Conservation (phyloP, 2,113 vertebrate genomes). For the Ciconia maguari region DNA sequence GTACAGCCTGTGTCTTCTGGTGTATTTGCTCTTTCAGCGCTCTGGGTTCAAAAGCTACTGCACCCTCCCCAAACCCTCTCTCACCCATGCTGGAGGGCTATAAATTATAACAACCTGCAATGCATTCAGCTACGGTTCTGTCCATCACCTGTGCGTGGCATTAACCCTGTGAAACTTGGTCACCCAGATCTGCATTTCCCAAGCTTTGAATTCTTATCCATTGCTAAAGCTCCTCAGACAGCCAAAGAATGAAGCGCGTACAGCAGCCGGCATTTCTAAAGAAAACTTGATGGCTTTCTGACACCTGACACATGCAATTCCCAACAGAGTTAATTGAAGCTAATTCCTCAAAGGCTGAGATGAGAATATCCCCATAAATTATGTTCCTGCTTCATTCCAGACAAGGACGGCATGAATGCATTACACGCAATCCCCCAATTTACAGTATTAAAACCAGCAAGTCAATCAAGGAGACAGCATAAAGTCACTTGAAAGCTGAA, state of each 20-base stretch:
- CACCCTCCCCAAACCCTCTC: not conserved
- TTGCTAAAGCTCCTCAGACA: constrained; percentile 28
- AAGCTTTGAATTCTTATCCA: constrained; percentile 37
- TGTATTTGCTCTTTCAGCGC: not conserved
- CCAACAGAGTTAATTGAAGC: constrained; percentile 59
- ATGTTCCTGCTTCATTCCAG: constrained; percentile 50
- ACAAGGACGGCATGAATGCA: not conserved
- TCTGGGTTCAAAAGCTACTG: not conserved
- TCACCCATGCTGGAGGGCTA: not conserved
- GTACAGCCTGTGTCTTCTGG: not conserved
- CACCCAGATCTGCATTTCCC: constrained; percentile 24
- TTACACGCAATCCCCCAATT: constrained; percentile 28
- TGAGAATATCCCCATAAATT: constrained; percentile 62
- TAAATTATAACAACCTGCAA: not conserved
- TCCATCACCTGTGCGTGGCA: not conserved
- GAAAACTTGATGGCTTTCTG: constrained; percentile 48
- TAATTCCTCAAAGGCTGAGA: constrained; percentile 65
- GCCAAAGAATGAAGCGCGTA: not conserved
- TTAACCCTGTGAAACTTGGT: constrained; percentile 48
- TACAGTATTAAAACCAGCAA: constrained; percentile 16
- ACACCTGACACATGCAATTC: constrained; percentile 38
- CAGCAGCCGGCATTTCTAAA: constrained; percentile 38
- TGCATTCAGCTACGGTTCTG: not conserved
- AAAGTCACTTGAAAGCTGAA: constrained; percentile 42
- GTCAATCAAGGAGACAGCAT: constrained; percentile 45